Evolutionary conservation across 2,888 invertebrate genomes (phyloP).

Genomic region (Silvanus unidentatus): DNA sequence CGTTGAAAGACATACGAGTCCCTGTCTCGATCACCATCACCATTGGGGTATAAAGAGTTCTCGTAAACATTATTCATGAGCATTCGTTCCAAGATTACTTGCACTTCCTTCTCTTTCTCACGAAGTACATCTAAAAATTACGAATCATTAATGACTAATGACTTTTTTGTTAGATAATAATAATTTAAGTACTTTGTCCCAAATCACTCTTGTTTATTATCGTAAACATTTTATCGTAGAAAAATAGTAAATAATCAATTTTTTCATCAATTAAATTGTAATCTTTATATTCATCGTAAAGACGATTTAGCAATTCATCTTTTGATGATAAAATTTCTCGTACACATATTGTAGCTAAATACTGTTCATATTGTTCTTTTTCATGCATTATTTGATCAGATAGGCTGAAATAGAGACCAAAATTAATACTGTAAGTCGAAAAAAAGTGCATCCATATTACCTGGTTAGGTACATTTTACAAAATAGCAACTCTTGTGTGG

Average conservation of each 20-base stretch:
- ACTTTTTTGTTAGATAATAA: slow-evolving; percentile 1
- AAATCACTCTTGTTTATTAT: slow-evolving; percentile 66
- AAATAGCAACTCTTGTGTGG: slow-evolving; percentile 72
- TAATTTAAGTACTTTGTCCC: slow-evolving; percentile 58
- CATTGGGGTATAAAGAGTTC: slow-evolving; percentile 93
- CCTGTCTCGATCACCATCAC: slow-evolving; percentile 87
- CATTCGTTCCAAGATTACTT: slow-evolving; percentile 81
- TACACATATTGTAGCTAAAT: slow-evolving; percentile 69
- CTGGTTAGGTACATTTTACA: slow-evolving; percentile 67
- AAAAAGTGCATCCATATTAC: slow-evolving; percentile 33
- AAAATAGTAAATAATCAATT: slow-evolving; percentile 78
- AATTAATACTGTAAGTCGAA: background rate
- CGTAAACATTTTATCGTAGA: slow-evolving; percentile 63
- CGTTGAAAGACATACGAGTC: slow-evolving; percentile 61
- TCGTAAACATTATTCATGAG: slow-evolving; percentile 87
- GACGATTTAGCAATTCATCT: slow-evolving; percentile 65
- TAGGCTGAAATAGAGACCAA: slow-evolving; percentile 43
- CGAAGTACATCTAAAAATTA: slow-evolving; percentile 58
- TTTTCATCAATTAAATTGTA: slow-evolving; percentile 85
- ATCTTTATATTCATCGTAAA: slow-evolving; percentile 74
- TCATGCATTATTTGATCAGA: slow-evolving; percentile 61
- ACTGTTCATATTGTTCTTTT: slow-evolving; percentile 65
- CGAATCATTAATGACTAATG: slow-evolving; percentile 2
- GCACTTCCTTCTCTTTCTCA: slow-evolving; percentile 68
- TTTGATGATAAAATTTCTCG: slow-evolving; percentile 75